phyloP scores from a whole-genome alignment of 2,888 invertebrate species.

The Oeneis ivallda region DNA sequence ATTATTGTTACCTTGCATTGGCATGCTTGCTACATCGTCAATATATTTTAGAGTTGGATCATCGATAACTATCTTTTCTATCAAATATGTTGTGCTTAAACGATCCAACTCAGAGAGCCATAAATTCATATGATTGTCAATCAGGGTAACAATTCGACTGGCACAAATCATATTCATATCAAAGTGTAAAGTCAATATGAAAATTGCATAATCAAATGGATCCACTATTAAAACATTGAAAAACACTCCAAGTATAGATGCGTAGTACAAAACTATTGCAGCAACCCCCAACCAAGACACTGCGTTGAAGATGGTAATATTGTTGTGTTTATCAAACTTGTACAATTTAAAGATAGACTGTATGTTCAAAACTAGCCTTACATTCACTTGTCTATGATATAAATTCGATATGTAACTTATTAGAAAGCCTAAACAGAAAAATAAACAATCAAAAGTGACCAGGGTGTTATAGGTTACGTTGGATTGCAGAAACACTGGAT shows the following conservation, averaged over 20 bases:
- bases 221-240: not conserved
- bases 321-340: slow-evolving; percentile 1
- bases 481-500: not conserved
- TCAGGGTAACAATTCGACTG: slow-evolving; percentile 9
- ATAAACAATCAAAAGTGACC: not conserved
- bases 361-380: slow-evolving; percentile 3
- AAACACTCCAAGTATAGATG: not conserved
- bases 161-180: slow-evolving; percentile 9
- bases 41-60: not conserved
- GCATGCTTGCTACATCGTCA: not conserved
- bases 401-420: slow-evolving; percentile 4
- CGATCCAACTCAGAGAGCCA: slow-evolving; percentile 11
- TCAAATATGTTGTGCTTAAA: not conserved
- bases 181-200: not conserved
- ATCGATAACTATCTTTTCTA: not conserved
- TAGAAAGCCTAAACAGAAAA: not conserved
- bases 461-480: not conserved
- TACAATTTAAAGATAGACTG: slow-evolving; percentile 2
- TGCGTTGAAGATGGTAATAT: not conserved
- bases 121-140: slow-evolving; percentile 5
- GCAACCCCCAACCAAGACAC: not conserved
- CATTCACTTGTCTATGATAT: slow-evolving; percentile 4
- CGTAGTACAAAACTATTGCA: not conserved
- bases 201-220: not conserved
- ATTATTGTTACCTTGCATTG: not conserved